Percentiles rank a stretch among this genome's conserved stretches.
Conservation (phyloP, 2,797 vertebrate species). For the Acridotheres tristis region DNA sequence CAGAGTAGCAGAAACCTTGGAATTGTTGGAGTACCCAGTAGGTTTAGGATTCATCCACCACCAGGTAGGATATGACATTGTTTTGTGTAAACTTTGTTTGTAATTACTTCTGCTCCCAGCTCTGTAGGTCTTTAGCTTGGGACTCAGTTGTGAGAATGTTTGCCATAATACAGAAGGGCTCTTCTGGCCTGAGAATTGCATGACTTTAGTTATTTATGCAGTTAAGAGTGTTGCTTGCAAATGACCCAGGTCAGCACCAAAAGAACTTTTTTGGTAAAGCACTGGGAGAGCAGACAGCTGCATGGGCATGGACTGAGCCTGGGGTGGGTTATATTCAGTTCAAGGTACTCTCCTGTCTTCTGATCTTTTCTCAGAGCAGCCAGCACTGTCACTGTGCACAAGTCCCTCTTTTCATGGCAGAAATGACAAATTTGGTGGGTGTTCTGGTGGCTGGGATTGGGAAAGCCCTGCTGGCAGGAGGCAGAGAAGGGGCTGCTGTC, state of each 20-base stretch:
- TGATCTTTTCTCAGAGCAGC: background rate
- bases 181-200: background rate
- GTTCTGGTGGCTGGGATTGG: background rate
- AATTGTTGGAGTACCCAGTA: background rate
- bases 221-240: background rate
- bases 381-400: background rate
- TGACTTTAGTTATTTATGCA: background rate
- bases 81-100: background rate
- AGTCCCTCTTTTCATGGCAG: background rate
- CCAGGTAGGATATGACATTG: background rate
- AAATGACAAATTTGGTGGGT: no score
- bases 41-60: background rate
- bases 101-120: background rate
- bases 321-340: rapidly evolving
- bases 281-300: background rate
- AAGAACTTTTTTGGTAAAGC: background rate
- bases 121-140: background rate
- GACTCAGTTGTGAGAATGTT: background rate
- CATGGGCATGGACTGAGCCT: rapidly evolving
- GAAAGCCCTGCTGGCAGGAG: background rate
- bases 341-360: rapidly evolving
- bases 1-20: background rate
- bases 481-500: background rate
- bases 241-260: background rate
- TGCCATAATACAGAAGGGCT: background rate